These are phyloP conservation scores for Aphidius gifuensis DNA, from an alignment of 1,140 invertebrate genomes.

Conservation along the genomic window DNA sequence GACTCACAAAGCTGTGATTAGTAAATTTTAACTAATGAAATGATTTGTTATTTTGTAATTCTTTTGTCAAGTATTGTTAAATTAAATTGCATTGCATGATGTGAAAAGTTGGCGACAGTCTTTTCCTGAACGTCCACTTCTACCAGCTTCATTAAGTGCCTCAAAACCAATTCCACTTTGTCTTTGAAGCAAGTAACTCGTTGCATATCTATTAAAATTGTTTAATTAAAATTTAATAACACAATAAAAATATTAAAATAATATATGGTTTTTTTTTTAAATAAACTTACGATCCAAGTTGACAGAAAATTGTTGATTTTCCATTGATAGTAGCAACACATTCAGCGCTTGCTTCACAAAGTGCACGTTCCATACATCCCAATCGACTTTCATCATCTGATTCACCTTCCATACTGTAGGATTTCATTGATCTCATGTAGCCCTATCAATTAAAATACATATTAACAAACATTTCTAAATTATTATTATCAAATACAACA, in stretches of 20 bases:
- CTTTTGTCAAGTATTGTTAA: too few relatives aligned
- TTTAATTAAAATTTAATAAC: conserved; percentile 3
- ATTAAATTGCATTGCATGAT: conserved; percentile 82
- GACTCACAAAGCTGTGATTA: too few relatives aligned
- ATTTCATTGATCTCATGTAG: conserved; percentile 75
- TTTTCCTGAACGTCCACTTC: conserved; percentile 77
- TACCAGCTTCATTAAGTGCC: conserved; percentile 76
- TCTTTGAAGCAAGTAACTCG: conserved; percentile 78
- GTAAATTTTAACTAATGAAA: not conserved
- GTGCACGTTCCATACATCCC: conserved; percentile 52
- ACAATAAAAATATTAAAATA: not conserved
- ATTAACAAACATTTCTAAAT: not conserved
- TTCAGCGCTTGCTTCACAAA: conserved; percentile 86
- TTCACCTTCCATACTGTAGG: conserved; percentile 58
- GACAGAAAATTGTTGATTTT: conserved; percentile 82
- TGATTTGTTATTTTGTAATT: not conserved
- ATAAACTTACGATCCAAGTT: conserved; percentile 81
- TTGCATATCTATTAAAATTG: conserved; percentile 68
- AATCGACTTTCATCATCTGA: conserved; percentile 72
- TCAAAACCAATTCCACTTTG: conserved; percentile 73
- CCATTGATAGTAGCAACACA: conserved; percentile 77
- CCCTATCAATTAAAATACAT: conserved; percentile 53
- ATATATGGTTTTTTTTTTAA: too few relatives aligned
- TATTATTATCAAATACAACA: not conserved
- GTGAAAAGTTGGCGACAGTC: conserved; percentile 79